Base-by-base conservation (phyloP, 2,113 vertebrate species). In the Bagarius yarrelli region DNA sequence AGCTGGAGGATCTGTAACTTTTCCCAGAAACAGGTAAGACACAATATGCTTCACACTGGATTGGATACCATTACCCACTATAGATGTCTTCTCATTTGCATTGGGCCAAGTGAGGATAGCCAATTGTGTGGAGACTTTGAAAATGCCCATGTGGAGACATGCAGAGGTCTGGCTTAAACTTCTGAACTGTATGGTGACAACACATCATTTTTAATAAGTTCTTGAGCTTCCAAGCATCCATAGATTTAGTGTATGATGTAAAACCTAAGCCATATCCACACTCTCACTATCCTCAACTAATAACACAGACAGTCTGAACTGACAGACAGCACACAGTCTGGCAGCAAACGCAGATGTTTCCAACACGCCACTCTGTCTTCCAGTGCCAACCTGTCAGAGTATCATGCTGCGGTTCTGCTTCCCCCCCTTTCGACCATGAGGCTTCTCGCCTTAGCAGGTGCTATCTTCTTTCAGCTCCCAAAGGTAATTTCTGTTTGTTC, bases 401-500 rank as follows among this genome's bases (percentile, higher is more conserved):
- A 78, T 80, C 66, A 81, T 84, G 81, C 88, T 86, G 72, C 36
- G 27, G 27, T 61, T 60, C 80, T 81, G 80, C 84, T 78, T 83
- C 86, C 80, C 85, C 30, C 75, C 82, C 74, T 76, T 53, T 57
- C 21, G 53, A 60, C 57, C 74, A 36, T 18, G 36, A 76, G 74
- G n/a, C 14, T 76, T 76, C 36, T 79, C 57, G 83, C 81, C 86
- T 91, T 88, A 91, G 89, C 91, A 92, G 91, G 87, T 92, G 91
- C 90, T 91, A 85, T 90, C 89, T 88, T 85, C 86, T 89, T 90
- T 90, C 84, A 89, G 78, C 83, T 90, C 89, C 90, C 89, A 18
- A 78, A 86, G 88, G 90, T 87, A 88, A 81, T 85, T 86, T 79
- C 80, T 84, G 87, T 92, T 90, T 91, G 88, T 91, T 92, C 88